These are phyloP conservation scores for Drosophila pachea DNA, from an alignment of 1,140 invertebrate species.

Conservation along the genomic window DNA sequence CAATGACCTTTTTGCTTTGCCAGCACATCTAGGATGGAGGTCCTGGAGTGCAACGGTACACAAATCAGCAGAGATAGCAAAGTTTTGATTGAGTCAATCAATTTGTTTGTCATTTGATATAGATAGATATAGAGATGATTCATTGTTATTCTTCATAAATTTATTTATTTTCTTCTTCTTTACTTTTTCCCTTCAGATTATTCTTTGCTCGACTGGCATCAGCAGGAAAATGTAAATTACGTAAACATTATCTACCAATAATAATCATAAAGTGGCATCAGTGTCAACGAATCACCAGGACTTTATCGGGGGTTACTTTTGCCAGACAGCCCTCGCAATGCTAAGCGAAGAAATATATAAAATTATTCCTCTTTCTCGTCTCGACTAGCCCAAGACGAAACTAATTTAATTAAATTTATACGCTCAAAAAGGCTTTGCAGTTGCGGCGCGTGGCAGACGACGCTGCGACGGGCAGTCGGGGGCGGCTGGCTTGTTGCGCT, in stretches of 20 bases:
- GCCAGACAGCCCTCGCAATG: constrained; percentile 1
- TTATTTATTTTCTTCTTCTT: neutral
- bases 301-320: neutral
- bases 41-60: neutral
- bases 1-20: constrained; percentile 29
- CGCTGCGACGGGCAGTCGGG: neutral
- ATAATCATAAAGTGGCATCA: constrained; percentile 45
- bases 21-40: neutral
- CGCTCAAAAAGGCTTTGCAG: constrained; percentile 42
- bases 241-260: constrained; percentile 38
- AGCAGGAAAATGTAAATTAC: constrained; percentile 30
- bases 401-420: constrained; percentile 56
- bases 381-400: constrained; percentile 34
- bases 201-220: constrained; percentile 12
- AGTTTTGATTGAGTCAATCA: too few species aligned
- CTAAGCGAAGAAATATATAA: constrained; percentile 20
- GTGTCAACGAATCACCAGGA: constrained; percentile 4
- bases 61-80: neutral
- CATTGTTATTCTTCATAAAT: neutral
- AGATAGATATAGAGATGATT: too few species aligned
- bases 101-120: too few species aligned
- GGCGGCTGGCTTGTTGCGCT: constrained; percentile 22
- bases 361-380: constrained; percentile 10
- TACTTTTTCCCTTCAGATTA: neutral
- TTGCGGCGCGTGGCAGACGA: constrained; percentile 25